phyloP scores from a whole-genome alignment of 2,113 vertebrate species.

The Seriola quinqueradiata region DNA sequence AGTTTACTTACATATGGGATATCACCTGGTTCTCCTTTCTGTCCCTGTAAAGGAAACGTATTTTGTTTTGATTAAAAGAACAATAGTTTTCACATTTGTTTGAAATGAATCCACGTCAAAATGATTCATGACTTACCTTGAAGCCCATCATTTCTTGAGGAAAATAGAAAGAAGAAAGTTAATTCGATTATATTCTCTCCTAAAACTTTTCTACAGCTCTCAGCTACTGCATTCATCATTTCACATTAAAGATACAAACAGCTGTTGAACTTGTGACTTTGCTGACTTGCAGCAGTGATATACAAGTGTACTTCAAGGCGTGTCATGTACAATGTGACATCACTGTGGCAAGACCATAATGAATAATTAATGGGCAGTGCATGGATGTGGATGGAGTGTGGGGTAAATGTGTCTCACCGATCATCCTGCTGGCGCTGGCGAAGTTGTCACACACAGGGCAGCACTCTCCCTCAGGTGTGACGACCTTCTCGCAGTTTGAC shows the following conservation, averaged over 20 bases:
- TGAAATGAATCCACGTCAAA: neutral
- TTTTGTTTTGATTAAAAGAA: neutral
- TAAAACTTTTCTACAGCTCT: neutral
- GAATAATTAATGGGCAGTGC: no score
- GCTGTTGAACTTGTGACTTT: neutral
- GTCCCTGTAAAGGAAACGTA: conserved; percentile 84
- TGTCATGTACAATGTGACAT: neutral
- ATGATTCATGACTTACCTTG: conserved; percentile 64
- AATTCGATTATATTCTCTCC: conserved; percentile 60
- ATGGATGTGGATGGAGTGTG: no score
- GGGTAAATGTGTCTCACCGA: conserved; percentile 66
- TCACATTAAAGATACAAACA: no score
- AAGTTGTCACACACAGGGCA: conserved; percentile 89
- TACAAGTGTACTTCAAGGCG: neutral
- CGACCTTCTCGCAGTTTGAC: conserved; percentile 87
- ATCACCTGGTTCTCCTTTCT: conserved; percentile 97
- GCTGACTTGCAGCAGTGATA: neutral
- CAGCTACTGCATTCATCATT: neutral
- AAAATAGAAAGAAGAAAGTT: conserved; percentile 7
- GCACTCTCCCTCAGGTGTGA: conserved; percentile 90
- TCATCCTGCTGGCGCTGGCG: conserved; percentile 73
- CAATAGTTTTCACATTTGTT: neutral
- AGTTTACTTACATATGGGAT: conserved; percentile 92
- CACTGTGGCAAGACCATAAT: neutral
- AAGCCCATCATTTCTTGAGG: conserved; percentile 65